Percentiles rank a stretch among this genome's conserved stretches.
Conservation (phyloP, 1,140 invertebrate species). For the Amyelois transitella region DNA sequence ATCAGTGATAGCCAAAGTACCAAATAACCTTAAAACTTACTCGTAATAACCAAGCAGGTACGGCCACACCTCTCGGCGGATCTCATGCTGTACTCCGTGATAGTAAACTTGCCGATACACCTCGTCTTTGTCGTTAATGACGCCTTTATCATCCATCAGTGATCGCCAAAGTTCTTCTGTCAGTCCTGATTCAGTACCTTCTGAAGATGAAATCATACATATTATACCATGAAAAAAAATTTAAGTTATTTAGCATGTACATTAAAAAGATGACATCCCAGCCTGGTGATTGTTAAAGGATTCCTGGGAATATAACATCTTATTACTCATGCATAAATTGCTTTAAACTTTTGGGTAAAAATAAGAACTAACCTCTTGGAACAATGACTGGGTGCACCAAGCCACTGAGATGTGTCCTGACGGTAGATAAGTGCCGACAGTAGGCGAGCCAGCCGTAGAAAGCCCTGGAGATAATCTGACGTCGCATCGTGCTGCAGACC, state of each 20-base stretch:
- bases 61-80: constrained; percentile 92
- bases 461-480: constrained; percentile 94
- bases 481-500: constrained; percentile 95
- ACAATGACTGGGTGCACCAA: constrained; percentile 84
- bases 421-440: constrained; percentile 92
- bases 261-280: no score
- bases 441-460: constrained; percentile 98
- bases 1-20: no score
- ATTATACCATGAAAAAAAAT: no score
- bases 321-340: no score
- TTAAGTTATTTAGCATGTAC: no score
- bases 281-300: no score
- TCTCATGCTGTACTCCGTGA: constrained; percentile 86
- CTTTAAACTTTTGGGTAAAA: background rate
- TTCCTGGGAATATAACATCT: no score
- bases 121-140: constrained; percentile 79
- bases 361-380: constrained; percentile 66
- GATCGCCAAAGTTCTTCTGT: constrained; percentile 81
- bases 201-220: constrained; percentile 52
- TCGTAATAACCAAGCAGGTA: constrained; percentile 91
- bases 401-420: constrained; percentile 93
- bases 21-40: constrained; percentile 29
- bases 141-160: constrained; percentile 76
- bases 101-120: constrained; percentile 90
- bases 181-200: constrained; percentile 77